Percentiles rank a stretch among this genome's conserved stretches.
phyloP scores from a whole-genome alignment of 2,888 invertebrate species.

The Andricus quercusramuli region DNA sequence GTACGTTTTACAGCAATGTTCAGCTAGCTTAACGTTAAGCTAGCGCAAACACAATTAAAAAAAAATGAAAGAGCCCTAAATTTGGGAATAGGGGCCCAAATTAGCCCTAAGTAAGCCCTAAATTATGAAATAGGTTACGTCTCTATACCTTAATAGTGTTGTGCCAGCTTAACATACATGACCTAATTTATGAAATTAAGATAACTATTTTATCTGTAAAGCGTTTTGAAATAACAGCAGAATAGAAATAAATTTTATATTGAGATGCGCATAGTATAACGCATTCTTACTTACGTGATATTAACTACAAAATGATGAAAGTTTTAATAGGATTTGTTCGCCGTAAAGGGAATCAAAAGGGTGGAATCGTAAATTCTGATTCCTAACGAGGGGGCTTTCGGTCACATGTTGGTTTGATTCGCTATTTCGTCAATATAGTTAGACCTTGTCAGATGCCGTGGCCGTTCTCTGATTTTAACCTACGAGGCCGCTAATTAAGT shows the following conservation, averaged over 20 bases:
- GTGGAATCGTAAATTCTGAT: slow-evolving; percentile 19
- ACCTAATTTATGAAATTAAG: no score
- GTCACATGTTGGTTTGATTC: slow-evolving; percentile 37
- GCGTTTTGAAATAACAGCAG: neutral
- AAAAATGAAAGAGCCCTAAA: no score
- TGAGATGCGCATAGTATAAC: slow-evolving; percentile 15
- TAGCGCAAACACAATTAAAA: no score
- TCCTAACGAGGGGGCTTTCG: slow-evolving; percentile 34
- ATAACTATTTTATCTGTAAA: no score
- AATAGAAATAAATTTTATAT: neutral
- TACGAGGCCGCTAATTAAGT: slow-evolving; percentile 30
- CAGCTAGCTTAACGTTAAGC: no score
- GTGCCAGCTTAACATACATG: no score
- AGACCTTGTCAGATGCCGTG: slow-evolving; percentile 19
- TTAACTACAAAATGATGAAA: slow-evolving; percentile 31
- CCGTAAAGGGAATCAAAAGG: slow-evolving; percentile 13
- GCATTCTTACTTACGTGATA: slow-evolving; percentile 5
- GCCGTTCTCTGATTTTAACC: slow-evolving; percentile 32
- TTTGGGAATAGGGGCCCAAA: no score
- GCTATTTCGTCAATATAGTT: slow-evolving; percentile 35
- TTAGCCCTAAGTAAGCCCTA: no score
- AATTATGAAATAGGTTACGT: no score
- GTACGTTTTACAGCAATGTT: no score
- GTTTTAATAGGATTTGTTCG: slow-evolving; percentile 10
- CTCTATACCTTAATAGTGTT: no score